A percentile compares a stretch with the other conserved stretches of the same genome.
phyloP scores from a whole-genome alignment of 2,797 vertebrate genomes.

The Corythornis leucogaster region DNA sequence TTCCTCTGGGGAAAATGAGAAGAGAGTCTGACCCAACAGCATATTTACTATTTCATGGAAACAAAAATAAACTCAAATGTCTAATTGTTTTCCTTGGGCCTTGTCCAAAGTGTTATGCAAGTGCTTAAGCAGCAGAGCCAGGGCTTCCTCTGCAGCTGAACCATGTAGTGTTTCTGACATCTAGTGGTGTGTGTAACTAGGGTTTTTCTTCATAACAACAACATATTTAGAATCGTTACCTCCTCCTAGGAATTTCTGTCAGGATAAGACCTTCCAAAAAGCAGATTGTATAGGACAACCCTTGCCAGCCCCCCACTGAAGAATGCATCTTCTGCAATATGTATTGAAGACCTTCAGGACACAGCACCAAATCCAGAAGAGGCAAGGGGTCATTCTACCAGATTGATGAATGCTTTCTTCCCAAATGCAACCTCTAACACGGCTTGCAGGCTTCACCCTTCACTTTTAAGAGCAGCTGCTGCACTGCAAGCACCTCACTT shows the following conservation, averaged over 20 bases:
- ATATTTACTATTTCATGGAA: conserved; percentile 46
- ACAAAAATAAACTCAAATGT: conserved; percentile 48
- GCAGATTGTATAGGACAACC: neutral
- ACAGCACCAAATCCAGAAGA: neutral
- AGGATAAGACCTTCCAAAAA: neutral
- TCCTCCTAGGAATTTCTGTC: neutral
- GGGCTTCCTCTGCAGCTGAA: neutral
- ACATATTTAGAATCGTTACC: neutral
- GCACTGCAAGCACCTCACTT: neutral
- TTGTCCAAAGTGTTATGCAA: conserved; percentile 29
- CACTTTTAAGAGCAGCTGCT: neutral
- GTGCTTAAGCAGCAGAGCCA: neutral
- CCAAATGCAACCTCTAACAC: neutral
- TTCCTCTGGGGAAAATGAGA: neutral
- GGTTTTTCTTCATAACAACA: neutral
- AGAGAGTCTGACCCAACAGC: neutral
- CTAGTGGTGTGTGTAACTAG: conserved; percentile 53
- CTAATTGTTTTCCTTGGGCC: conserved; percentile 48
- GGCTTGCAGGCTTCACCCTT: neutral
- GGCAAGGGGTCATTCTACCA: neutral
- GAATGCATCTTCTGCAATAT: accelerated
- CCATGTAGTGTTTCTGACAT: conserved; percentile 66
- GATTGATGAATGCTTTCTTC: neutral
- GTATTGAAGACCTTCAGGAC: neutral
- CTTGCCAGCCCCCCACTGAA: neutral